phyloP scores from a whole-genome alignment of 1,140 invertebrate genomes.

The Trypoxylus dichotomus region DNA sequence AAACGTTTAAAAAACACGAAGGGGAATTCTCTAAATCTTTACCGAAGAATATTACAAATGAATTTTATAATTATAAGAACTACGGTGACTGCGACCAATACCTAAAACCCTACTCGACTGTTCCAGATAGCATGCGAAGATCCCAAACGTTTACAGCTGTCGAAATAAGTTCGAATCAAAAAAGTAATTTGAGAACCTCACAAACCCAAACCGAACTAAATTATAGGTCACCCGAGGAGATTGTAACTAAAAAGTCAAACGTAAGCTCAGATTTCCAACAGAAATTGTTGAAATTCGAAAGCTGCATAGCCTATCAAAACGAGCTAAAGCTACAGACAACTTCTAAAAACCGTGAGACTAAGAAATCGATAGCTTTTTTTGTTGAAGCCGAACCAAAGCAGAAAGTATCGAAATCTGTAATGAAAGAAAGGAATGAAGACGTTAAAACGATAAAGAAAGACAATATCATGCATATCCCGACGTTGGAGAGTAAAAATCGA shows the following conservation, averaged over 20 bases:
- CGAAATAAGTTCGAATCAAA: conserved; percentile 4
- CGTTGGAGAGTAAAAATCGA: conserved; percentile 55
- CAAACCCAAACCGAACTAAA: conserved; percentile 51
- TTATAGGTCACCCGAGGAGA: conserved; percentile 47
- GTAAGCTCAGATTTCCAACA: conserved; percentile 50
- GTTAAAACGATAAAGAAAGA: background rate
- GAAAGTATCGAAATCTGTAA: conserved; percentile 47
- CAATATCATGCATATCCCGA: conserved; percentile 57
- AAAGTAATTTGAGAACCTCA: conserved; percentile 44
- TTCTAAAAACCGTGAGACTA: conserved; percentile 35
- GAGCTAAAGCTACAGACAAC: background rate
- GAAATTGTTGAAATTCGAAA: conserved; percentile 51
- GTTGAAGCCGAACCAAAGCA: conserved; percentile 50
- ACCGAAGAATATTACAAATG: conserved; percentile 17
- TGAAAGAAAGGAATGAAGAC: conserved; percentile 11
- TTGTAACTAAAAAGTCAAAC: conserved; percentile 44
- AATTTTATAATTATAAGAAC: background rate
- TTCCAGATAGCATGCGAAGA: conserved; percentile 6
- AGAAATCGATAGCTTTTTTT: conserved; percentile 60
- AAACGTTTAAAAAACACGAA: background rate
- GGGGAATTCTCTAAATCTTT: conserved; percentile 28
- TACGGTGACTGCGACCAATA: background rate
- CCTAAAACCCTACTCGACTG: background rate
- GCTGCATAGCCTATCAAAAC: conserved; percentile 38
- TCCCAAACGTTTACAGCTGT: conserved; percentile 31